Conservation (phyloP, 2,888 invertebrate species). For the Folsomia candida region DNA sequence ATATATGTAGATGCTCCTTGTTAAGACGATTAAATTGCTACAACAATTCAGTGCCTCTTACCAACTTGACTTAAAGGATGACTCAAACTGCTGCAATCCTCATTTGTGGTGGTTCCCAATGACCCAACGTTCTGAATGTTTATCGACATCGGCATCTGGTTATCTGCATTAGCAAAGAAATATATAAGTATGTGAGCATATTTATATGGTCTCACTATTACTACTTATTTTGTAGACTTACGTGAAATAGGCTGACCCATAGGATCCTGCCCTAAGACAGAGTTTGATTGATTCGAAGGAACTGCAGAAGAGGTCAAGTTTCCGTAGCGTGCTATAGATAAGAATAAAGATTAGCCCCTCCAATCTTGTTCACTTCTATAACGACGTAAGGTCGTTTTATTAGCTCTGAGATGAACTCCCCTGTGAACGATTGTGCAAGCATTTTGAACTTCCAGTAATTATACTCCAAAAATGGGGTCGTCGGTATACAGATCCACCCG, state of each 20-base stretch:
- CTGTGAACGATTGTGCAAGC: slow-evolving; percentile 51
- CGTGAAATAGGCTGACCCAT: background rate
- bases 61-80: slow-evolving; percentile 24
- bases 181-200: too few relatives aligned
- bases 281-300: background rate
- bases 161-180: slow-evolving; percentile 19
- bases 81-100: background rate
- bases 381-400: slow-evolving; percentile 45
- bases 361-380: slow-evolving; percentile 27
- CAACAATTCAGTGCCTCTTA: too few relatives aligned
- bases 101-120: background rate
- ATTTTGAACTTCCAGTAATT: slow-evolving; percentile 18
- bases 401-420: slow-evolving; percentile 46
- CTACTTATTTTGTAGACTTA: background rate
- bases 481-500: background rate
- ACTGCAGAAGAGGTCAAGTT: slow-evolving; percentile 12
- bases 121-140: slow-evolving; percentile 22
- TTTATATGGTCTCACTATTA: background rate
- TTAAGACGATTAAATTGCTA: too few relatives aligned
- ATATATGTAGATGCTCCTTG: too few relatives aligned
- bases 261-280: background rate
- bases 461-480: background rate
- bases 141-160: slow-evolving; percentile 26
- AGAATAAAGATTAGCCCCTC: slow-evolving; percentile 44
- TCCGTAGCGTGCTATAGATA: slow-evolving; percentile 41